A percentile compares a stretch with the other conserved stretches of the same genome.
These are phyloP conservation scores for Akabosia matsudoensis DNA, from an alignment of 1,140 invertebrate genomes.

Conservation along the genomic window DNA sequence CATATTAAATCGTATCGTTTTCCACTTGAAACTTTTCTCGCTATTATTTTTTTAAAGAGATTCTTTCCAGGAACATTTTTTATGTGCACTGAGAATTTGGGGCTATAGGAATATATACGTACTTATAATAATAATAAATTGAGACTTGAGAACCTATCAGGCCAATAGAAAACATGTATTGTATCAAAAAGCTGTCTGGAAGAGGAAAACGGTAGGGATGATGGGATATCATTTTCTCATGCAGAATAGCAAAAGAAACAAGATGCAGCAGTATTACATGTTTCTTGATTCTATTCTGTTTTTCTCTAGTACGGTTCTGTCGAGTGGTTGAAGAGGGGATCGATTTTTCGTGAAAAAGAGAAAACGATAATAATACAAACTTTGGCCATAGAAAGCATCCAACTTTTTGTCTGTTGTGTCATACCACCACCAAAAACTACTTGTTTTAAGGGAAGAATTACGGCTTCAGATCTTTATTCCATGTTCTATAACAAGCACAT, in stretches of 20 bases:
- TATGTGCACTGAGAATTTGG: not conserved
- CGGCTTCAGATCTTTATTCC: not conserved
- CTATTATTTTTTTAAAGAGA: not conserved
- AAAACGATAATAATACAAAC: not conserved
- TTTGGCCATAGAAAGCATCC: not conserved
- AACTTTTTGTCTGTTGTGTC: not conserved
- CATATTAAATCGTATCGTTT: not conserved
- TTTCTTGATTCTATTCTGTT: not conserved
- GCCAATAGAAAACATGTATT: too few species aligned
- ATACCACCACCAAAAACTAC: not conserved
- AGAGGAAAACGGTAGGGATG: not conserved
- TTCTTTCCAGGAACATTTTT: constrained; percentile 10
- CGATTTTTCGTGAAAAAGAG: not conserved
- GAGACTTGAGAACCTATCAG: not conserved
- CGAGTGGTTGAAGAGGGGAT: not conserved
- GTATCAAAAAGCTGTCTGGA: too few species aligned
- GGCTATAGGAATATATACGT: too few species aligned
- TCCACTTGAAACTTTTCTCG: constrained; percentile 10
- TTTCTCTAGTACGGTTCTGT: not conserved
- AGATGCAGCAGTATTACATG: not conserved
- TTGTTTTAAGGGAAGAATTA: not conserved
- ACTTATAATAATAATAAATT: too few species aligned
- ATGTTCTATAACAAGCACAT: not conserved
- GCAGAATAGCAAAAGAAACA: not conserved
- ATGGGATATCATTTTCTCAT: not conserved